Evolutionary conservation across 2,113 vertebrate species (phyloP).

Genomic region (Sciurus niger): DNA sequence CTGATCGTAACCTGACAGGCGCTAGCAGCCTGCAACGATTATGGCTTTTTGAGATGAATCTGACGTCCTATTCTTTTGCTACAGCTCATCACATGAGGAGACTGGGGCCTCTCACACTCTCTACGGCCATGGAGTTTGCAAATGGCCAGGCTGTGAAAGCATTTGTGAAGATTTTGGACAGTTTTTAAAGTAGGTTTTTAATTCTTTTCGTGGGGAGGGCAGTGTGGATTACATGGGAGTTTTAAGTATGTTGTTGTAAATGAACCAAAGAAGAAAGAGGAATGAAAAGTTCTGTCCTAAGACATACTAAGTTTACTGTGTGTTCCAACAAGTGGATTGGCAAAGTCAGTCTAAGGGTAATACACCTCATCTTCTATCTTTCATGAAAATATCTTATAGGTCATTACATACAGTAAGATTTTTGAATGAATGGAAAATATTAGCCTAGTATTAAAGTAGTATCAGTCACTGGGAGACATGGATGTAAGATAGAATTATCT

Average conservation of each 20-base stretch:
- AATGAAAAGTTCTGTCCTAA: slow-evolving; percentile 72
- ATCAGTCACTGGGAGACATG: slow-evolving; percentile 32
- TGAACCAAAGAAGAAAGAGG: slow-evolving; percentile 15
- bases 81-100: slow-evolving; percentile 98
- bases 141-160: slow-evolving; percentile 99
- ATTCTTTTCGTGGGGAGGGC: slow-evolving; percentile 36
- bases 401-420: background rate
- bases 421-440: slow-evolving; percentile 79
- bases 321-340: slow-evolving; percentile 79
- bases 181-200: slow-evolving; percentile 98
- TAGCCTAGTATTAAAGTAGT: slow-evolving; percentile 71
- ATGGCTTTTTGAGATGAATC: slow-evolving; percentile 91
- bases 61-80: slow-evolving; percentile 88
- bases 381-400: slow-evolving; percentile 74
- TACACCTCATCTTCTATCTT: slow-evolving; percentile 70
- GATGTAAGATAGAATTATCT: background rate
- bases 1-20: slow-evolving; percentile 93
- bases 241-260: background rate
- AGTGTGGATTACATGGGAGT: background rate
- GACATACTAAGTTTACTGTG: slow-evolving; percentile 45
- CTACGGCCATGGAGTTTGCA: slow-evolving; percentile 99
- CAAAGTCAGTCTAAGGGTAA: slow-evolving; percentile 67
- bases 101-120: slow-evolving; percentile 97
- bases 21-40: slow-evolving; percentile 90
- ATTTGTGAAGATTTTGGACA: slow-evolving; percentile 99